Base-by-base conservation (phyloP, 2,113 vertebrate species). In the Bucco capensis region DNA sequence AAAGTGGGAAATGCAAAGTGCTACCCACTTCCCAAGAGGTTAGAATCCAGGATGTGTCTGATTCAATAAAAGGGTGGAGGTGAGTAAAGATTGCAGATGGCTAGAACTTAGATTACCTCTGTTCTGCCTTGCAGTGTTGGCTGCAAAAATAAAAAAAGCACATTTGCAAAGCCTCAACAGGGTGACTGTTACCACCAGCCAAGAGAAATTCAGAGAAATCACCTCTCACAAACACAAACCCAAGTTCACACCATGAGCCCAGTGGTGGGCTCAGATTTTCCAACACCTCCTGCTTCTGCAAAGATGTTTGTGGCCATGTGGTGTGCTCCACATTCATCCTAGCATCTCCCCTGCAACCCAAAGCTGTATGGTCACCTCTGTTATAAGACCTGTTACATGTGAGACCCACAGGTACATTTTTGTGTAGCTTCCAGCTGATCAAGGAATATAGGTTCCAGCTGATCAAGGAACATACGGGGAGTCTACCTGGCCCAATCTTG, bases 381-480 rank as follows among this genome's bases (percentile, higher is more conserved):
- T 13, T 24, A 1, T 2, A 8, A 50, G 11, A 25, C 6, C n/a
- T 12, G 6, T 31, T 17, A n/a, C 0, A 0, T 5, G 2, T 19
- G 23, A 92, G 9, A 79, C 35, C 15, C 40, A 22, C 24, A 30
- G n/a, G 24, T 65, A 1, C 6, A 2, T 24, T 76, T n/a, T 58
- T 31, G 17, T 14, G 3, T 25, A n/a, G 6, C 6, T 61, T 18
- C n/a, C 18, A 44, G 8, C 5, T 42, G 25, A 35, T 12, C 10
- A 9, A 44, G 65, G 44, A 10, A 9, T 2, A 5, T 25, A n/a
- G 6, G 5, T 61, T 18, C n/a, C 18, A 44, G 8, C 5, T 42
- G 25, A 35, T 12, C 10, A 9, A 44, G 65, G 44, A 10, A 9
- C 2, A 5, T 7, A 24, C 0, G 4, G 24, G 60, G 16, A 37